Conservation (phyloP, 2,797 vertebrate species). For the Sarcophilus harrisii region DNA sequence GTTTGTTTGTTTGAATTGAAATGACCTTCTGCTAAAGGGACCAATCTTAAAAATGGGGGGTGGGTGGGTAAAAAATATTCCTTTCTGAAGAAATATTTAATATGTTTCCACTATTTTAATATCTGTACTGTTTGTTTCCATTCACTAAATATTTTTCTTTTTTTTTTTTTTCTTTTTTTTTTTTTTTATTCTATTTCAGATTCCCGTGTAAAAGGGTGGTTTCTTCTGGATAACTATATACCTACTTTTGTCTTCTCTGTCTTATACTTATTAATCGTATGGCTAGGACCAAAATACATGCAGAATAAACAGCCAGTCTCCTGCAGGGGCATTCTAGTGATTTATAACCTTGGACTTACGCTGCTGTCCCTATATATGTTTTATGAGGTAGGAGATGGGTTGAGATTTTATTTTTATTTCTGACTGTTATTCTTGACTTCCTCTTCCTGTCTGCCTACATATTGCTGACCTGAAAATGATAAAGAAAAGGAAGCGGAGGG, state of each 20-base stretch:
- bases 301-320: slow-evolving; percentile 90
- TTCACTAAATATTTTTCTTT: slow-evolving; percentile 45
- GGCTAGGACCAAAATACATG: slow-evolving; percentile 98
- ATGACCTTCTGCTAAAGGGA: background rate
- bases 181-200: slow-evolving; percentile 88
- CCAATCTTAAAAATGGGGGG: no score
- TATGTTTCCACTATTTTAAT: background rate
- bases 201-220: slow-evolving; percentile 94
- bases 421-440: slow-evolving; percentile 75
- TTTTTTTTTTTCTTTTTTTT: slow-evolving; percentile 55
- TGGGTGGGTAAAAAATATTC: slow-evolving; percentile 1
- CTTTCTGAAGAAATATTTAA: slow-evolving; percentile 43
- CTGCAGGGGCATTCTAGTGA: slow-evolving; percentile 91
- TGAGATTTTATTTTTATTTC: slow-evolving; percentile 54
- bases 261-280: slow-evolving; percentile 95
- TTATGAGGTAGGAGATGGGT: slow-evolving; percentile 91
- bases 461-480: background rate
- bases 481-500: background rate
- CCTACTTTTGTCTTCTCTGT: slow-evolving; percentile 92
- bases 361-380: slow-evolving; percentile 97
- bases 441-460: background rate
- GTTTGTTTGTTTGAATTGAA: background rate
- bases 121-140: background rate
- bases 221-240: slow-evolving; percentile 94
- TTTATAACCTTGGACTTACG: slow-evolving; percentile 95